phyloP scores from a whole-genome alignment of 2,113 vertebrate species.

The Megaceryle torquata region DNA sequence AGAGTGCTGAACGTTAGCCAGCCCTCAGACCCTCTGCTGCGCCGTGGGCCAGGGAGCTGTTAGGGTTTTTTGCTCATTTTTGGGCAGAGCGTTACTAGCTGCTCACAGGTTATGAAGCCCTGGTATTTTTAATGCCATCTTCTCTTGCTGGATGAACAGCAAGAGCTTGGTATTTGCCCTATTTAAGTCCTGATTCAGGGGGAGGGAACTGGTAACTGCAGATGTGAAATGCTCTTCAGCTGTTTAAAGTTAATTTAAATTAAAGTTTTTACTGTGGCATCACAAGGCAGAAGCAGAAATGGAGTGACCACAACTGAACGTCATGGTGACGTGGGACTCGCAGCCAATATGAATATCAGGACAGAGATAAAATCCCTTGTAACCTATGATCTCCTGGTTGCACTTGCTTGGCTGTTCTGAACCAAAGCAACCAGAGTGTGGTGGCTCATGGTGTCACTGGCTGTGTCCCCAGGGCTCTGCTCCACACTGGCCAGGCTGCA shows the following conservation, averaged over 20 bases:
- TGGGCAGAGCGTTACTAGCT: not conserved
- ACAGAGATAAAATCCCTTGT: not conserved
- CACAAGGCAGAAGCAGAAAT: not conserved
- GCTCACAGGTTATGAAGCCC: not conserved
- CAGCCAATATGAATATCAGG: not conserved
- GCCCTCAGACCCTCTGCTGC: not conserved
- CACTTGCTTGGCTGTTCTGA: not conserved
- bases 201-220: not conserved
- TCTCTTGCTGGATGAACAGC: not conserved
- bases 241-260: not conserved
- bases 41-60: rapidly evolving
- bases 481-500: not conserved
- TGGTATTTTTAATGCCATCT: not conserved
- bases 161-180: not conserved
- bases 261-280: not conserved
- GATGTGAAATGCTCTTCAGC: not conserved
- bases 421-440: too few relatives aligned
- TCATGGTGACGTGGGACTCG: rapidly evolving
- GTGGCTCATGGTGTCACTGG: not conserved
- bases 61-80: not conserved
- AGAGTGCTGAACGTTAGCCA: rapidly evolving
- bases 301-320: not conserved
- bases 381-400: not conserved
- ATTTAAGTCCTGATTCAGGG: not conserved
- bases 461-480: not conserved